Percentiles rank a stretch among this genome's conserved stretches.
These are phyloP conservation scores for Epinephelus awoara DNA, from an alignment of 2,797 vertebrate species.

Conservation along the genomic window DNA sequence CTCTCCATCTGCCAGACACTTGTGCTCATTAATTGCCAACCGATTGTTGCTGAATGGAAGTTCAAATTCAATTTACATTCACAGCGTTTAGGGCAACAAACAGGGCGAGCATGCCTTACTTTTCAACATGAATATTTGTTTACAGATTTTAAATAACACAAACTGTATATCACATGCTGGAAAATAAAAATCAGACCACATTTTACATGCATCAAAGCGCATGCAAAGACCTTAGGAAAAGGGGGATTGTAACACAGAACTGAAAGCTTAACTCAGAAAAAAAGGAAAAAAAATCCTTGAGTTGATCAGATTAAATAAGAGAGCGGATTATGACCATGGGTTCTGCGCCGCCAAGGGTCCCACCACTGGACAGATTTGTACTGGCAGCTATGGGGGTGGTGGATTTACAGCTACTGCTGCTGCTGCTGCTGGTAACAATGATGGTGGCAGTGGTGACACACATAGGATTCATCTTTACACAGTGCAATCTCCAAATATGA, in stretches of 20 bases:
- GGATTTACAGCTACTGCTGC: slow-evolving; percentile 14
- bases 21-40: slow-evolving; percentile 24
- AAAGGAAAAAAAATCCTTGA: slow-evolving; percentile 35
- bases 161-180: background rate
- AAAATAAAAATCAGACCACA: background rate
- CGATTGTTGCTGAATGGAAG: slow-evolving; percentile 3
- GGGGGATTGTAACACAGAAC: slow-evolving; percentile 16
- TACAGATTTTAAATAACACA: background rate
- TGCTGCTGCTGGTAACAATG: background rate
- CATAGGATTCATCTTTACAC: slow-evolving; percentile 11
- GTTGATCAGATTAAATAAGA: slow-evolving; percentile 66
- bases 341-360: slow-evolving; percentile 4
- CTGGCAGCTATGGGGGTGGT: background rate
- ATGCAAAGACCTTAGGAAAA: background rate
- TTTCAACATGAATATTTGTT: background rate
- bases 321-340: slow-evolving; percentile 52
- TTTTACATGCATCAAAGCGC: background rate
- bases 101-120: background rate
- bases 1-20: slow-evolving; percentile 32
- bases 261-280: slow-evolving; percentile 37
- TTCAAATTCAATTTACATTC: slow-evolving; percentile 25
- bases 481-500: background rate
- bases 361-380: slow-evolving; percentile 13
- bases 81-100: background rate
- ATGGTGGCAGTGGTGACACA: background rate